Base-by-base conservation (phyloP, 2,797 vertebrate species). In the Tolypeutes matacus region DNA sequence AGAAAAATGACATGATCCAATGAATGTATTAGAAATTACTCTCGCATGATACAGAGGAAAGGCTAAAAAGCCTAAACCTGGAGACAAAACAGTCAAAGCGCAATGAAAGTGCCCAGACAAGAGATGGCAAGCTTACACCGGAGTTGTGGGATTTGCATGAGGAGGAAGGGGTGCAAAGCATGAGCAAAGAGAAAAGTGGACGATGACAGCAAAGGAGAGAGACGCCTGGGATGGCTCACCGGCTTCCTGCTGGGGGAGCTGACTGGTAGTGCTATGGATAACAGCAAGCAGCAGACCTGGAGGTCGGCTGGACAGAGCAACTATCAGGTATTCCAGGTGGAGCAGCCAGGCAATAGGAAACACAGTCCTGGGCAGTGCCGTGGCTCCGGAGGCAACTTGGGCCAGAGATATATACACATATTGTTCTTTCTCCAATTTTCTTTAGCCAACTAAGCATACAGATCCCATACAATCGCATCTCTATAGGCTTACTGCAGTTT, bases 141-240 rank as follows among this genome's bases (percentile, higher is more conserved):
- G 3, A 69, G 18, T 8, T 17, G 14, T 69, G n/a, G 34, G 34
- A 70, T 34, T 11, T 11, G 8, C 9, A 14, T 42, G 25, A 73
- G 70, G 39, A 7, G 4, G 2, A 46, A 14, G 12, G 23, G 25
- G 39, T 23, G 9, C 23, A 73, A 73, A 3, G 14, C 5, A 13
- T 73, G 70, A 73, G 21, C 42, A 29, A 29, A 46, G 25, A 72
- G 42, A 49, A 73, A 56, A 46, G 39, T 42, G 39, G 42, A 46
- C 3, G 23, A 73, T 14, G 25, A 23, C 4, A 23, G 34, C 21
- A 34, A 34, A 17, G 15, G 2, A 7, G 27, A 69, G 21, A 27
- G 53, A 0, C 4, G 3, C 29, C 7, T 11, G 23, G 5, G 5
- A 8, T 46, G 31, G 8, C 31, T 34, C 51, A 46, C 34, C 1